Conservation (phyloP, 1,140 invertebrate species). For the Mercenaria mercenaria region DNA sequence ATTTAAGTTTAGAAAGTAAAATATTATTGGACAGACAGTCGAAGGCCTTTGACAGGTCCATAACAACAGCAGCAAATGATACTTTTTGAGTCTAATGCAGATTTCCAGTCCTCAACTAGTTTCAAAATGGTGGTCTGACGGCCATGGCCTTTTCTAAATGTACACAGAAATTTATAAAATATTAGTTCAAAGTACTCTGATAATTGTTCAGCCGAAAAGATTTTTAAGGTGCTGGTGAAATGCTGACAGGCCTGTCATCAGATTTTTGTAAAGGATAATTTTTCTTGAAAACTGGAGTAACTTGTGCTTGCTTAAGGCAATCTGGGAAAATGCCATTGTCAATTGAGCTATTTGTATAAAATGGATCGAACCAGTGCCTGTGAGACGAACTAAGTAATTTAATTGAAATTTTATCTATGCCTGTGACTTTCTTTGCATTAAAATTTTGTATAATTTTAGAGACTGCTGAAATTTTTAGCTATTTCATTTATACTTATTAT, state of each 20-base stretch:
- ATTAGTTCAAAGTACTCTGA: constrained; percentile 4
- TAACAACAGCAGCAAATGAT: not conserved
- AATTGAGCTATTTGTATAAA: constrained; percentile 18
- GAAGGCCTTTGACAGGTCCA: constrained; percentile 35
- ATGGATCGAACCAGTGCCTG: constrained; percentile 6
- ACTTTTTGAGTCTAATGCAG: not conserved
- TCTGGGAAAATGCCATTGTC: constrained; percentile 29
- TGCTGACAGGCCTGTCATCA: too few species aligned
- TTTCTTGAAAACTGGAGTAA: constrained; percentile 27
- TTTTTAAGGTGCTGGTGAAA: constrained; percentile 7
- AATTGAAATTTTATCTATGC: constrained; percentile 51
- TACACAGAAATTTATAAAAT: constrained; percentile 28
- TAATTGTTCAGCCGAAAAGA: not conserved
- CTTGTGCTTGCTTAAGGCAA: constrained; percentile 43
- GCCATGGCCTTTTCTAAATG: too few species aligned
- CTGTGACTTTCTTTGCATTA: constrained; percentile 60
- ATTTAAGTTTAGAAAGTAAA: constrained; percentile 14
- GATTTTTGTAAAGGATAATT: constrained; percentile 23
- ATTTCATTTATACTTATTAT: too few species aligned
- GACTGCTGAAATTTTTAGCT: too few species aligned
- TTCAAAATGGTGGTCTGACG: too few species aligned
- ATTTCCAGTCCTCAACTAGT: too few species aligned
- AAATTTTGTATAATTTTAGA: constrained; percentile 33
- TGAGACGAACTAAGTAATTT: constrained; percentile 35
- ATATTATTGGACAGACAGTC: constrained; percentile 26